Percentiles rank a stretch among this genome's conserved stretches.
Evolutionary conservation across 2,113 vertebrate species (phyloP).

Genomic region (Callopanchax toddi): DNA sequence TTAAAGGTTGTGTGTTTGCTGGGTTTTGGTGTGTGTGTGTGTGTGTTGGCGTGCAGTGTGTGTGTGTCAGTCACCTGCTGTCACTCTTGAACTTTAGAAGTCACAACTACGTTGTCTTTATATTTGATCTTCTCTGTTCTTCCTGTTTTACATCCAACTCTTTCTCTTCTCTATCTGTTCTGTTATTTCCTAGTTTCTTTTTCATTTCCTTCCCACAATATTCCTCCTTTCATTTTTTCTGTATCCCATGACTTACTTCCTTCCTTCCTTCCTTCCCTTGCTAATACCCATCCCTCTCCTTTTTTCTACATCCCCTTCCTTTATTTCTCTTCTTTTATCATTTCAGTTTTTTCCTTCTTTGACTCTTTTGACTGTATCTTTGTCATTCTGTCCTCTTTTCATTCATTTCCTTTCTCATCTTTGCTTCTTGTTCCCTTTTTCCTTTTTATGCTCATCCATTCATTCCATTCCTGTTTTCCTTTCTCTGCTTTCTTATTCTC

Average conservation of each 20-base stretch:
- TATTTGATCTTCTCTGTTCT: slow-evolving; percentile 19
- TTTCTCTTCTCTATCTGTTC: neutral
- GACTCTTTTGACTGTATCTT: neutral
- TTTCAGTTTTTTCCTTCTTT: neutral
- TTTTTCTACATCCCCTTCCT: neutral
- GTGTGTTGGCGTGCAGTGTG: slow-evolving; percentile 5
- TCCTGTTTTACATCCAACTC: neutral
- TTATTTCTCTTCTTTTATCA: neutral
- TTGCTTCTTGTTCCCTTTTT: neutral
- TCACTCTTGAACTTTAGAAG: slow-evolving; percentile 53
- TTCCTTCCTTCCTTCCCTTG: neutral
- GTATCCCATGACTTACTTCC: neutral
- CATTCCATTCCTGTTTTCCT: neutral
- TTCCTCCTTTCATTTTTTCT: neutral
- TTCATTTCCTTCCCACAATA: neutral
- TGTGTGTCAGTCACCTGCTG: slow-evolving; percentile 23
- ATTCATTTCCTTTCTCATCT: neutral
- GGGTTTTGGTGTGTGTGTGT: slow-evolving; percentile 10
- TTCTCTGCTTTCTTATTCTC: neutral
- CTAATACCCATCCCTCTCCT: neutral
- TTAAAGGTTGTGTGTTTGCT: slow-evolving; percentile 8
- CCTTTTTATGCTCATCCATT: neutral
- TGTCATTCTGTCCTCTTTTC: neutral
- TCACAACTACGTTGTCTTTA: slow-evolving; percentile 22
- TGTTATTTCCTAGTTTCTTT: neutral